Conservation (phyloP, 2,888 invertebrate genomes). For the Nemoura dubitans region DNA sequence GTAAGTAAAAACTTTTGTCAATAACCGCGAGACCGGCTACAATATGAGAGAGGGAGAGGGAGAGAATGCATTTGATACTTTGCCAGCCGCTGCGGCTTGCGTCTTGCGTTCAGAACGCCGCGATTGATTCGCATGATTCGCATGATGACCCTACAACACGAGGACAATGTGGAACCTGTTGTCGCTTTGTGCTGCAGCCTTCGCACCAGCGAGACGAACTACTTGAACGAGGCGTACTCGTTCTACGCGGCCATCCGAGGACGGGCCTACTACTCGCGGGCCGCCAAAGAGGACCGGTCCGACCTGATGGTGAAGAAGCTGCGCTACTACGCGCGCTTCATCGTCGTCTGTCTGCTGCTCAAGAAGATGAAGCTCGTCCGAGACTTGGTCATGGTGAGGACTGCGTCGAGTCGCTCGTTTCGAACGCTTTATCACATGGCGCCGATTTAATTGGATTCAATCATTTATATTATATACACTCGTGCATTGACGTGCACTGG, state of each 20-base stretch:
- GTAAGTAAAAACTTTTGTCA: slow-evolving; percentile 67
- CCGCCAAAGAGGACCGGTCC: slow-evolving; percentile 91
- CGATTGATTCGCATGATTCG: not conserved
- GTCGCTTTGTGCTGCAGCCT: slow-evolving; percentile 67
- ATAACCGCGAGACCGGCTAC: no score
- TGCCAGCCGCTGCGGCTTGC: not conserved
- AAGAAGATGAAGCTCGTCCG: slow-evolving; percentile 93
- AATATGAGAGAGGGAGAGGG: no score
- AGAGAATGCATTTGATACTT: not conserved
- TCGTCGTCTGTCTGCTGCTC: slow-evolving; percentile 92
- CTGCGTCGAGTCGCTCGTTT: no score
- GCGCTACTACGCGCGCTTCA: slow-evolving; percentile 92
- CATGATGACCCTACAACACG: no score
- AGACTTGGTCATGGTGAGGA: slow-evolving; percentile 79
- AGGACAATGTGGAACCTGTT: no score
- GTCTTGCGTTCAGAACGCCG: not conserved
- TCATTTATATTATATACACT: no score
- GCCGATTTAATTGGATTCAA: not conserved
- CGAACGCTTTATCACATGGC: no score
- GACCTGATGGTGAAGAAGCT: slow-evolving; percentile 98
- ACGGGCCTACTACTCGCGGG: slow-evolving; percentile 92
- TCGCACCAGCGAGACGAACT: slow-evolving; percentile 95
- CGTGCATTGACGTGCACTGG: not conserved
- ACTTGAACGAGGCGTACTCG: slow-evolving; percentile 94
- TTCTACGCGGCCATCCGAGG: slow-evolving; percentile 96